Percentiles rank a stretch among this genome's conserved stretches.
phyloP scores from a whole-genome alignment of 2,113 vertebrate genomes.

The Megaceryle maxima region DNA sequence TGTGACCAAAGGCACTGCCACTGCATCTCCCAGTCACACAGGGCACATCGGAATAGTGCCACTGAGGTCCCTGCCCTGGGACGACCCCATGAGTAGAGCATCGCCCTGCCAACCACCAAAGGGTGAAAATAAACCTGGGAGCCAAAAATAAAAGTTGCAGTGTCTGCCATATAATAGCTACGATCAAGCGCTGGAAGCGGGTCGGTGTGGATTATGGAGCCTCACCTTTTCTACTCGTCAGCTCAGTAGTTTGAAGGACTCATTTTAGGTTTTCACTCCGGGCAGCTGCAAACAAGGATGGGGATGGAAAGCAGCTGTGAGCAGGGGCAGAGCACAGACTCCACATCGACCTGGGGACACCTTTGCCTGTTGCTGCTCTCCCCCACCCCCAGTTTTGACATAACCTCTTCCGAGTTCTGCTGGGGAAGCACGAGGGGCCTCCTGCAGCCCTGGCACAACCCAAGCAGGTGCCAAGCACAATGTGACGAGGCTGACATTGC shows the following conservation, averaged over 20 bases:
- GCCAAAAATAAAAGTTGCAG: neutral
- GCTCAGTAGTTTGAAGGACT: neutral
- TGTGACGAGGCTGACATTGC: neutral
- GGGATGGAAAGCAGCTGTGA: neutral
- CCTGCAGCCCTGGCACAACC: neutral
- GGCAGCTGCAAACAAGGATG: neutral
- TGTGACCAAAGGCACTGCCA: neutral
- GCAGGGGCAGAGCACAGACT: neutral
- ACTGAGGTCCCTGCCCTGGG: neutral
- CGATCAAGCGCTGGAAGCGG: neutral
- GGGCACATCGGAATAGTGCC: neutral
- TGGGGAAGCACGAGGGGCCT: neutral
- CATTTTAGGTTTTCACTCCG: neutral
- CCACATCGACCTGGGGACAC: neutral
- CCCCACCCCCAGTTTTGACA: neutral
- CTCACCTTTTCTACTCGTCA: neutral
- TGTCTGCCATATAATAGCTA: neutral
- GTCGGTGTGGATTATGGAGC: neutral
- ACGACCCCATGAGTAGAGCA: neutral
- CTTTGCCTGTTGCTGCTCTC: neutral
- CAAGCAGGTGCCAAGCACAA: neutral
- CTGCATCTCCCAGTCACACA: fast-evolving
- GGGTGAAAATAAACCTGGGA: neutral
- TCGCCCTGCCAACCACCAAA: fast-evolving
- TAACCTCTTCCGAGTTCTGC: neutral